Evolutionary conservation across 1,140 invertebrate species (phyloP).

Genomic region (Linepithema humile): DNA sequence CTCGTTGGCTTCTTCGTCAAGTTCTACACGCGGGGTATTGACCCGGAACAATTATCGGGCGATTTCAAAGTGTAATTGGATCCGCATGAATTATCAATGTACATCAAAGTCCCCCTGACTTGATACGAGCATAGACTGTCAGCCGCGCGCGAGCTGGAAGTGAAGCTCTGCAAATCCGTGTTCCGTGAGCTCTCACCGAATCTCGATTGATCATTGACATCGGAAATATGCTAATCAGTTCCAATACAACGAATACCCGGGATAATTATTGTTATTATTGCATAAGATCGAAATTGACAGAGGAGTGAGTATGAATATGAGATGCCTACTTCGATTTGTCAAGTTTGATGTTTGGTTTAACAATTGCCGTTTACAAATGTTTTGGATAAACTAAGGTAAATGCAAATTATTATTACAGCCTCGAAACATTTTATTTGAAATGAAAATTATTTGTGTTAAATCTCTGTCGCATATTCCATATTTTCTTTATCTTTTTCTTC

Average conservation of each 20-base stretch:
- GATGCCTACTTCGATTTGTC: not conserved
- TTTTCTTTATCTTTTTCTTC: not conserved
- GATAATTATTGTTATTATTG: not conserved
- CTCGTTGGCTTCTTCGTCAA: constrained; percentile 56
- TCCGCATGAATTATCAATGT: constrained; percentile 72
- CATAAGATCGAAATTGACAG: not conserved
- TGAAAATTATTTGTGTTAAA: not conserved
- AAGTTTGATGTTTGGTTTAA: not conserved
- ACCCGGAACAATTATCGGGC: constrained; percentile 76
- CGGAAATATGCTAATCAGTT: constrained; percentile 12
- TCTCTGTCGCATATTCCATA: not conserved
- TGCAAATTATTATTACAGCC: not conserved
- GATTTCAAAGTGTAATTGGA: constrained; percentile 79
- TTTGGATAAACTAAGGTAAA: not conserved
- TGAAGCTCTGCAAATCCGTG: constrained; percentile 24
- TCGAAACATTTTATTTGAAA: constrained; percentile 10
- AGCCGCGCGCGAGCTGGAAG: constrained; percentile 4
- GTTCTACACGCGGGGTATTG: constrained; percentile 65
- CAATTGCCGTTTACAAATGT: not conserved
- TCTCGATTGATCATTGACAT: constrained; percentile 9
- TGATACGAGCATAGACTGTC: not conserved
- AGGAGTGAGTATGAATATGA: not conserved
- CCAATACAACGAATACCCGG: not conserved
- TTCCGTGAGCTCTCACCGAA: constrained; percentile 1
- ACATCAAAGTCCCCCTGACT: constrained; percentile 59